Evolutionary conservation across 2,797 vertebrate species (phyloP), one percentile per base, ranked within the genome.

Genomic region (Diplodus sargus): DNA sequence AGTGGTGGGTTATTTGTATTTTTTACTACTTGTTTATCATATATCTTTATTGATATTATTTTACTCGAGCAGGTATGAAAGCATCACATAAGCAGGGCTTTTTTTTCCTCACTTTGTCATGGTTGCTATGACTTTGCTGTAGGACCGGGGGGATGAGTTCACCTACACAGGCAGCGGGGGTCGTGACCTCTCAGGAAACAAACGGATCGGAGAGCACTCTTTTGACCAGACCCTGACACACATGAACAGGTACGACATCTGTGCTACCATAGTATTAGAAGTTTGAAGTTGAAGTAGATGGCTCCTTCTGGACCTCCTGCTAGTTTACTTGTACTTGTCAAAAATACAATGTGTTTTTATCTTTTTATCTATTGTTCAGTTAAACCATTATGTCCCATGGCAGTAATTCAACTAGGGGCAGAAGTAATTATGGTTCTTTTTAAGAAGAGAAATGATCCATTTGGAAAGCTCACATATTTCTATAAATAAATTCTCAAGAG

Each of bases 61-160:
- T 61, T 45, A 28, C 20, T 59, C n/a, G 48, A 3, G 0, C 14
- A 9, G 34, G 9, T 39, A 10, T 39, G 0, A 39, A 39, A 39
- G 39, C 39, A 39, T 39, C 10, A n/a, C 42, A 13, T 23, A 65
- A 34, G 17, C n/a, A 7, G 17, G 1, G 1, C n/a, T 16, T 13
- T 25, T 42, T 42, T 51, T 17, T 3, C 3, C 0, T 34, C 30
- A 28, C 25, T 57, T 64, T 30, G 10, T 62, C 9, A 4, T 20
- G 34, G 1, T 78, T 54, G 8, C 51, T 22, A 15, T 77, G 18
- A 59, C 57, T 45, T 73, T 73, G 74, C 54, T 74, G 76, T 80
- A 99, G 98, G 98, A 99, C 88, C 95, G 98, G 87, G 98, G 98
- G 42, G 98, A 99, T 91, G 98, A 99, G 93, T 99, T 99, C 94